A percentile compares a stretch with the other conserved stretches of the same genome.
These are phyloP conservation scores for Agrochola macilenta DNA, from an alignment of 2,888 invertebrate species.

Conservation along the genomic window DNA sequence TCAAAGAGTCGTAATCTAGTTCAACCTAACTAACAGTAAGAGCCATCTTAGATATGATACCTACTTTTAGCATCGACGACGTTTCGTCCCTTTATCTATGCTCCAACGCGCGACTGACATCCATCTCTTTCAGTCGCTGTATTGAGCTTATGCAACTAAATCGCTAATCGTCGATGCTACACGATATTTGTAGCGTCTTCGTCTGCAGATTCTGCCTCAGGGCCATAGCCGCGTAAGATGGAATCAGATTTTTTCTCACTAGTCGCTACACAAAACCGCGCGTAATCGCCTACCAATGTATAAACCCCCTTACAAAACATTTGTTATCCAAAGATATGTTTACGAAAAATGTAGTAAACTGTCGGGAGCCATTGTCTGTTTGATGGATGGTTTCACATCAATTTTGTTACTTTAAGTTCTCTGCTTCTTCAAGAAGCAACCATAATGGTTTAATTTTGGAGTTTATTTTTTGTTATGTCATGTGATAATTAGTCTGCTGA, in stretches of 20 bases:
- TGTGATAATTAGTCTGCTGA: constrained; percentile 42
- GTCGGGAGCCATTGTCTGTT: constrained; percentile 53
- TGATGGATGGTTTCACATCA: constrained; percentile 60
- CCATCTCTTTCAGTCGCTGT: no score
- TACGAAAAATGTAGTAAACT: constrained; percentile 59
- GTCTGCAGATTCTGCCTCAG: no score
- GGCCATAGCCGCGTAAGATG: no score
- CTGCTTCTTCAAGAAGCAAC: constrained; percentile 25
- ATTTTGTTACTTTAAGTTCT: constrained; percentile 38
- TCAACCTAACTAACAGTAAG: not conserved
- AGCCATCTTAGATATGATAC: no score
- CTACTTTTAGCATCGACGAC: no score
- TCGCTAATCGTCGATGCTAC: no score
- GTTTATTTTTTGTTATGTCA: constrained; percentile 45
- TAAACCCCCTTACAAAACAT: constrained; percentile 31
- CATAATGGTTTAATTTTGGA: constrained; percentile 51
- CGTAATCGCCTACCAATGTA: not conserved
- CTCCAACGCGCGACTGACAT: no score
- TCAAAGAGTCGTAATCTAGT: not conserved
- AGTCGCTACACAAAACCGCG: not conserved
- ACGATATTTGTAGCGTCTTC: no score
- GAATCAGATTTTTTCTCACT: not conserved
- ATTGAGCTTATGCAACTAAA: no score
- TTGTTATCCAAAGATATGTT: constrained; percentile 47
- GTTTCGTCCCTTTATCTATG: no score